A percentile compares a stretch with the other conserved stretches of the same genome.
Conservation (phyloP, 1,140 invertebrate species). For the Drosophila chauvacae region DNA sequence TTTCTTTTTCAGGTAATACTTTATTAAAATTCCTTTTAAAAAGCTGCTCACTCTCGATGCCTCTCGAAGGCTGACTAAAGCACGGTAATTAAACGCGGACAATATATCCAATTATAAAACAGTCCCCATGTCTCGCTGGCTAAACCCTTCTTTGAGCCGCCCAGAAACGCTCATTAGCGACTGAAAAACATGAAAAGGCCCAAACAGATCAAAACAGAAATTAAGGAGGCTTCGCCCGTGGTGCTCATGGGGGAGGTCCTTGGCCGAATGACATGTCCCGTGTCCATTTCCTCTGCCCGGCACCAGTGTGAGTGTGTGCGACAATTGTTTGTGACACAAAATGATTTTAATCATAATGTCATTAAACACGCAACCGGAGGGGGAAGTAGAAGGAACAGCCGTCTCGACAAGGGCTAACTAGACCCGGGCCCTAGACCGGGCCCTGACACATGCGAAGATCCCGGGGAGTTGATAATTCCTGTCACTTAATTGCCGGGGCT, state of each 20-base stretch:
- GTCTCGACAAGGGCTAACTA: conserved; percentile 32
- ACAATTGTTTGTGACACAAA: conserved; percentile 82
- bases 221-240: conserved; percentile 8
- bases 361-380: conserved; percentile 70
- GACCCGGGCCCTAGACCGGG: conserved; percentile 9
- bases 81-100: conserved; percentile 32
- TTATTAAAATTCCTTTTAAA: neutral
- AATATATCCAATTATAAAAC: conserved; percentile 54
- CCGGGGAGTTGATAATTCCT: conserved; percentile 69
- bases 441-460: conserved; percentile 71
- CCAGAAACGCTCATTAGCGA: conserved; percentile 32
- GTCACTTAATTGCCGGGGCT: conserved; percentile 81
- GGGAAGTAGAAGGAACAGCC: neutral
- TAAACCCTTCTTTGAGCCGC: conserved; percentile 14
- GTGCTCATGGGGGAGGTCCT: conserved; percentile 28
- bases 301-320: conserved; percentile 50
- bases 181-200: conserved; percentile 9
- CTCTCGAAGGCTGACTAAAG: conserved; percentile 3
- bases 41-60: neutral
- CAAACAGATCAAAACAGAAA: conserved; percentile 26
- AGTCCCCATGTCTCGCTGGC: conserved; percentile 9
- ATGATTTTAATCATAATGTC: conserved; percentile 82
- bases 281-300: conserved; percentile 19
- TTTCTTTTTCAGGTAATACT: conserved; percentile 44
- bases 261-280: conserved; percentile 7